Percentiles rank a stretch among this genome's conserved stretches.
These are phyloP conservation scores for Drosophila triauraria DNA, from an alignment of 1,140 invertebrate genomes.

Conservation along the genomic window DNA sequence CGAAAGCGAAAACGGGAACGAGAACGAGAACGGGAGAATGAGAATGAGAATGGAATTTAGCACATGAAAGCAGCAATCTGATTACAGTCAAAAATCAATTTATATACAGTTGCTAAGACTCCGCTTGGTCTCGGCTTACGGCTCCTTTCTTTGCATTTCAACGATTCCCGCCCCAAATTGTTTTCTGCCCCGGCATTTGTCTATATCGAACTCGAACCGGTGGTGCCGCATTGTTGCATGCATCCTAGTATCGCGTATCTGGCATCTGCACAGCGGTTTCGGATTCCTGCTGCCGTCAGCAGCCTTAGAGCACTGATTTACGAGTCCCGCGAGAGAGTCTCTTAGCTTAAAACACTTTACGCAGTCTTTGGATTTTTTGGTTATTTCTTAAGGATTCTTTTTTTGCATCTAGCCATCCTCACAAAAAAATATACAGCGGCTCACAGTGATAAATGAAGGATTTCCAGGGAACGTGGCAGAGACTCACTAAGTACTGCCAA, in stretches of 20 bases:
- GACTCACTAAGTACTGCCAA: background rate
- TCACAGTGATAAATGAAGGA: background rate
- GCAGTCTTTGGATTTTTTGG: background rate
- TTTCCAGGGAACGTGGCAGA: background rate
- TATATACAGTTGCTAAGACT: conserved; percentile 55
- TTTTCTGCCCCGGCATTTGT: conserved; percentile 27
- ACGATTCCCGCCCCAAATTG: conserved; percentile 24
- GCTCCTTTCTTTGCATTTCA: conserved; percentile 15
- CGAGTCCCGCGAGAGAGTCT: conserved; percentile 6
- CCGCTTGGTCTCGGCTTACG: conserved; percentile 25
- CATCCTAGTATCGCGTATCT: conserved; percentile 21
- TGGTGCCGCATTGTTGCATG: conserved; percentile 46
- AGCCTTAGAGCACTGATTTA: conserved; percentile 36
- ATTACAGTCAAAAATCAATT: conserved; percentile 71
- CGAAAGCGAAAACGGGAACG: conserved; percentile 21
- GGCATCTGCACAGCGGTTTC: conserved; percentile 23
- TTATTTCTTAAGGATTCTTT: background rate
- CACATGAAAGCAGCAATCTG: conserved; percentile 61
- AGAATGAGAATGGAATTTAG: conserved; percentile 43
- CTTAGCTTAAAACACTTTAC: conserved; percentile 16
- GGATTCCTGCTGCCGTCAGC: conserved; percentile 32
- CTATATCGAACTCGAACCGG: conserved; percentile 14
- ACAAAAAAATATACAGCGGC: background rate
- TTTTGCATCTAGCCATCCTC: background rate
- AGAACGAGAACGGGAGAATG: background rate